A percentile compares a stretch with the other conserved stretches of the same genome.
Evolutionary conservation across 2,797 vertebrate species (phyloP).

Genomic region (Brotula barbata): DNA sequence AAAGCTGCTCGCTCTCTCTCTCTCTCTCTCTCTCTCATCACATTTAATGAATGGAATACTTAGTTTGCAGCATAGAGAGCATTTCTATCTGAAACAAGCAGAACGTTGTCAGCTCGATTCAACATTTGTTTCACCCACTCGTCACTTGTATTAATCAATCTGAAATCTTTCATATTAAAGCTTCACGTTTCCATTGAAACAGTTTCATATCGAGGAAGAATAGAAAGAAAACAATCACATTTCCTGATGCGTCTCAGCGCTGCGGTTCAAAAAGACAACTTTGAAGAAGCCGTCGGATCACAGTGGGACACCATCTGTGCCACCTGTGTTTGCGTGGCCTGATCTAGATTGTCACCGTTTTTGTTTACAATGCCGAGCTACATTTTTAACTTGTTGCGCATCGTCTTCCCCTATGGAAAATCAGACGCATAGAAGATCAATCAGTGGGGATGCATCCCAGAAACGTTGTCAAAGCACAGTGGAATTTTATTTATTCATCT

Average conservation of each 20-base stretch:
- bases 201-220: not conserved
- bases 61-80: not conserved
- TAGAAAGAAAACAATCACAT: not conserved
- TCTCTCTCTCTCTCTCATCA: too few species aligned
- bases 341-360: too few species aligned
- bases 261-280: not conserved
- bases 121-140: not conserved
- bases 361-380: too few species aligned
- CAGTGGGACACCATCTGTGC: too few species aligned
- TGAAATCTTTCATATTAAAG: not conserved
- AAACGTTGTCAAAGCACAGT: too few species aligned
- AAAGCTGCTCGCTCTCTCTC: not conserved
- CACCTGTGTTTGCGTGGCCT: too few species aligned
- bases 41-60: constrained; percentile 10
- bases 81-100: not conserved
- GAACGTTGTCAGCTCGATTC: not conserved
- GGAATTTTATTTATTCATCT: too few species aligned
- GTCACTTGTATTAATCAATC: constrained; percentile 4
- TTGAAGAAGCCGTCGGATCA: too few species aligned
- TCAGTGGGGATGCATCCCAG: too few species aligned
- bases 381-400: too few species aligned
- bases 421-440: too few species aligned
- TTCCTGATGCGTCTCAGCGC: not conserved
- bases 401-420: too few species aligned
- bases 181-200: not conserved